Evolutionary conservation across 1,140 invertebrate genomes (phyloP).

Genomic region (Drosophila biarmipes): DNA sequence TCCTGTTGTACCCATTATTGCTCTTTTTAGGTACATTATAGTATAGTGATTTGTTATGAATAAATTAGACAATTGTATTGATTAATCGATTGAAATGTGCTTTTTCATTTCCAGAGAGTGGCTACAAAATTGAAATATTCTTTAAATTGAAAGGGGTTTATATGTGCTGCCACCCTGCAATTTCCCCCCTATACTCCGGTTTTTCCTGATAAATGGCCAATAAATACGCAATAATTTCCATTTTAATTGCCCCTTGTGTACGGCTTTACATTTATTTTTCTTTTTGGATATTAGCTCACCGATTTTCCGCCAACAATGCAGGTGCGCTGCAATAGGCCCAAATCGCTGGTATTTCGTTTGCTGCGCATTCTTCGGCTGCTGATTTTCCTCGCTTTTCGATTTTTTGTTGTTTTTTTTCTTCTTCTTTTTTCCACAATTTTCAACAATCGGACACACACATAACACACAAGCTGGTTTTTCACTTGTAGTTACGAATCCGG

Average conservation of each 20-base stretch:
- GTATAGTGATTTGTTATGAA: no score
- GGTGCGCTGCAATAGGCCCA: slow-evolving; percentile 59
- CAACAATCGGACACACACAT: slow-evolving; percentile 23
- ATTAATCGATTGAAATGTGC: background rate
- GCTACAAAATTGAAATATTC: no score
- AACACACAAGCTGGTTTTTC: slow-evolving; percentile 1
- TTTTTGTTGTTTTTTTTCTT: slow-evolving; percentile 7
- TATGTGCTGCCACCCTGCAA: background rate
- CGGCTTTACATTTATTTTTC: slow-evolving; percentile 11
- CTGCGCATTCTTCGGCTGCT: slow-evolving; percentile 61
- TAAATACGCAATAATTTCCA: slow-evolving; percentile 1
- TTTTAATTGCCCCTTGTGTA: background rate
- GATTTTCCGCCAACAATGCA: slow-evolving; percentile 75
- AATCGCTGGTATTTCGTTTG: slow-evolving; percentile 77
- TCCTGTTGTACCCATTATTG: no score
- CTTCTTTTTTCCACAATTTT: slow-evolving; percentile 15
- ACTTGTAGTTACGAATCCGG: slow-evolving; percentile 15
- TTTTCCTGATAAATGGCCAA: background rate
- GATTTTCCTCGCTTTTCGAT: slow-evolving; percentile 10
- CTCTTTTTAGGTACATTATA: no score
- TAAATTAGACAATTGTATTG: background rate
- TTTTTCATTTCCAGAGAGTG: no score
- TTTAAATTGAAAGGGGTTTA: background rate
- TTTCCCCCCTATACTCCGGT: background rate
- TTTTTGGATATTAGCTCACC: slow-evolving; percentile 59